These are phyloP conservation scores for Drosophila oshimai DNA, from an alignment of 1,140 invertebrate species.

Conservation along the genomic window DNA sequence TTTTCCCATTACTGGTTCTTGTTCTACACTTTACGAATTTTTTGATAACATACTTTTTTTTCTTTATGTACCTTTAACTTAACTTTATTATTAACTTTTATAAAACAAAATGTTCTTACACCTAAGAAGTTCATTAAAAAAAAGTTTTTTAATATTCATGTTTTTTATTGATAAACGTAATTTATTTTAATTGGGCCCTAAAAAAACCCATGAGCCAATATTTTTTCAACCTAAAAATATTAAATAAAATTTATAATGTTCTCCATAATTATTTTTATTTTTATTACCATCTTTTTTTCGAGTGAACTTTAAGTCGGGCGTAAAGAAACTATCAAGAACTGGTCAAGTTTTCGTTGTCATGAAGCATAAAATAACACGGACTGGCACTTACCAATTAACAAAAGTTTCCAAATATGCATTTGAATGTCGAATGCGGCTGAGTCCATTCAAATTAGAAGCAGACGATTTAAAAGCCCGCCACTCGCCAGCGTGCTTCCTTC, in stretches of 20 bases:
- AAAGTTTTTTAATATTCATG: no score
- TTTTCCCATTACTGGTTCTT: conserved; percentile 8
- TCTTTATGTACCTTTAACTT: no score
- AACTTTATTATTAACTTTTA: no score
- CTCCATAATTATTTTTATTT: background rate
- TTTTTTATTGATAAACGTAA: no score
- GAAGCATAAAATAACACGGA: conserved; percentile 37
- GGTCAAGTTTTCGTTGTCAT: conserved; percentile 45
- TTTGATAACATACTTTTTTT: background rate
- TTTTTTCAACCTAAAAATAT: no score
- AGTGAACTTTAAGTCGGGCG: background rate
- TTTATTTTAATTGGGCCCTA: no score
- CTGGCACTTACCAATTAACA: conserved; percentile 82
- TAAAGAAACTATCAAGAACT: background rate
- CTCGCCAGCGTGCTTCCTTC: conserved; percentile 27
- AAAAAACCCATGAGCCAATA: no score
- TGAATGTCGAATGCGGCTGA: conserved; percentile 81
- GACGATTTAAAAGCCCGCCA: conserved; percentile 55
- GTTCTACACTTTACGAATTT: background rate
- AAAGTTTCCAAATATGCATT: conserved; percentile 83
- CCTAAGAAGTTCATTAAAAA: no score
- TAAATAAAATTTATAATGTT: background rate
- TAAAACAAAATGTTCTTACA: no score
- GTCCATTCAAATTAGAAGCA: conserved; percentile 82
- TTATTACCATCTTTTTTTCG: conserved; percentile 1